phyloP scores from a whole-genome alignment of 2,888 invertebrate species.

The Idaea dimidiata region DNA sequence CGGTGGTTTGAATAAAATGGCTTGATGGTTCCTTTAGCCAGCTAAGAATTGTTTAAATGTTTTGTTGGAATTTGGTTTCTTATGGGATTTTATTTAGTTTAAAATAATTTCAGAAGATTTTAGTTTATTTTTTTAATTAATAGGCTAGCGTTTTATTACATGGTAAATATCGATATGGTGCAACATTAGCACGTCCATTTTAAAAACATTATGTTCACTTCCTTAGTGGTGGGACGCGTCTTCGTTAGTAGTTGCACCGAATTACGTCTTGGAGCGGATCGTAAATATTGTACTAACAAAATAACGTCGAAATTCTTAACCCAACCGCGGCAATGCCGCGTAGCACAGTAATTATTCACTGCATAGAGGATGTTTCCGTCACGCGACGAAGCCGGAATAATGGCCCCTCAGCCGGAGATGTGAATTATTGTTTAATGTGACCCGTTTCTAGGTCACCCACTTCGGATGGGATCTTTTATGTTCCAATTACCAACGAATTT shows the following conservation, averaged over 20 bases:
- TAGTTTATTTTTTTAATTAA: not conserved
- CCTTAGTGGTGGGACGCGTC: not conserved
- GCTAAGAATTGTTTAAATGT: not conserved
- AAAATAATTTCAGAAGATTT: conserved; percentile 11
- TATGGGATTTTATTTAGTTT: conserved; percentile 21
- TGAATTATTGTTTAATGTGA: conserved; percentile 41
- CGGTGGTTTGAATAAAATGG: conserved; percentile 2
- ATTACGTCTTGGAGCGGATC: not conserved
- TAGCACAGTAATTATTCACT: conserved; percentile 27
- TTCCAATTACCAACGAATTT: conserved; percentile 2
- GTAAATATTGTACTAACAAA: not conserved
- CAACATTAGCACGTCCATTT: too few species aligned
- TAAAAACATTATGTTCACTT: not conserved
- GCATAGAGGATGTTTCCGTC: conserved; percentile 35
- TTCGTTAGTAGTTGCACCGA: not conserved
- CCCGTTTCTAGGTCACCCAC: conserved; percentile 42
- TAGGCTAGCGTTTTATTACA: not conserved
- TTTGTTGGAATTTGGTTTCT: not conserved
- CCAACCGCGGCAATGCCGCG: not conserved
- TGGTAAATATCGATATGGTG: too few species aligned
- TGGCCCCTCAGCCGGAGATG: conserved; percentile 35
- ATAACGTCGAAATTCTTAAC: not conserved
- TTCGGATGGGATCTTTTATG: conserved; percentile 16
- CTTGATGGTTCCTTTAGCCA: not conserved
- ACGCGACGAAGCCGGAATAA: conserved; percentile 23